These are phyloP conservation scores for Gymnoscelis rufifasciata DNA, from an alignment of 2,888 invertebrate genomes.

Conservation along the genomic window DNA sequence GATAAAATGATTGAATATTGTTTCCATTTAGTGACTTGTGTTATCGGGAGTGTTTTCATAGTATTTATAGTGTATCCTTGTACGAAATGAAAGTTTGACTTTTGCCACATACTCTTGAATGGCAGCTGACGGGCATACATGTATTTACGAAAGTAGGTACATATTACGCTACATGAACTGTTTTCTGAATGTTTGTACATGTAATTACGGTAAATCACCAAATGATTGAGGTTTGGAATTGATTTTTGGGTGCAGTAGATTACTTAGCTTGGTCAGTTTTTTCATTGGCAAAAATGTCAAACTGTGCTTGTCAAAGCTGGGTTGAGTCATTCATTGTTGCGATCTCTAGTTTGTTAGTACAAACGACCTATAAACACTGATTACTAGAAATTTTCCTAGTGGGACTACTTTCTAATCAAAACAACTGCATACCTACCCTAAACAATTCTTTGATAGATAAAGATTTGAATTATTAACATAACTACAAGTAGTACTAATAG, in stretches of 20 bases:
- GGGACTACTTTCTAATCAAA: constrained; percentile 3
- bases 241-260: constrained; percentile 48
- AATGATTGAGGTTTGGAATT: constrained; percentile 37
- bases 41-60: constrained; percentile 64
- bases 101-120: constrained; percentile 80
- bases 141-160: constrained; percentile 67
- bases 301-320: constrained; percentile 75
- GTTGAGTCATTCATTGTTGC: constrained; percentile 78
- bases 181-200: constrained; percentile 46
- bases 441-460: too few species aligned
- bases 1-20: constrained; percentile 46
- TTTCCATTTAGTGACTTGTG: constrained; percentile 41
- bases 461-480: background rate
- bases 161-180: constrained; percentile 60
- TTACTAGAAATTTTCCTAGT: constrained; percentile 31
- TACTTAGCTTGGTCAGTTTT: constrained; percentile 60
- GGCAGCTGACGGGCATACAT: constrained; percentile 77
- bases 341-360: constrained; percentile 48
- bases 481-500: background rate
- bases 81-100: constrained; percentile 79
- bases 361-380: constrained; percentile 44
- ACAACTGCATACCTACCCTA: background rate
- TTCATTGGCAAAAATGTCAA: constrained; percentile 71
- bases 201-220: constrained; percentile 45
- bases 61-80: constrained; percentile 79